These are phyloP conservation scores for Sprattus sprattus DNA, from an alignment of 2,113 vertebrate genomes.

Conservation along the genomic window DNA sequence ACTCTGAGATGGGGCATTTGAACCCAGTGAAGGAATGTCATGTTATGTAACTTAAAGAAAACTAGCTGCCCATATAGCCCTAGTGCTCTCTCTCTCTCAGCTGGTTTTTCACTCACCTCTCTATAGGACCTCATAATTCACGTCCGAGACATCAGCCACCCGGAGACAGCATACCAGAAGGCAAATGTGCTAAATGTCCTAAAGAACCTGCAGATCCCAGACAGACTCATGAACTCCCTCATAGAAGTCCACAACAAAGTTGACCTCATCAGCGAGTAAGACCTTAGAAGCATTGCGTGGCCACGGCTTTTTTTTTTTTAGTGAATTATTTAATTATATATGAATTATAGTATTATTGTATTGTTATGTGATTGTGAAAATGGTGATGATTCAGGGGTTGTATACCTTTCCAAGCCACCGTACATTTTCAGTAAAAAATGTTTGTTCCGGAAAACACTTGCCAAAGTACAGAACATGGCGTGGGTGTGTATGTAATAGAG, in stretches of 20 bases:
- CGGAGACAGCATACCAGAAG: conserved; percentile 84
- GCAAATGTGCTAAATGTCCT: conserved; percentile 82
- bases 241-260: conserved; percentile 94
- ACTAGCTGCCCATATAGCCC: no score
- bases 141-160: conserved; percentile 89
- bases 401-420: no score
- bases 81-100: not conserved
- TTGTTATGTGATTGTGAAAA: no score
- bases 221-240: conserved; percentile 74
- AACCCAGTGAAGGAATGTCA: no score
- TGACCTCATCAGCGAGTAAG: conserved; percentile 83
- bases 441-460: not conserved
- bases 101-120: not conserved
- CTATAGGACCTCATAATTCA: conserved; percentile 87
- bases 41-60: not conserved
- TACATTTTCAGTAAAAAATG: not conserved
- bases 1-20: no score
- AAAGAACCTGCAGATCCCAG: conserved; percentile 76
- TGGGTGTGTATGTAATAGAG: not conserved
- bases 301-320: not conserved
- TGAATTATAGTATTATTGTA: no score
- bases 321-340: no score
- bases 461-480: not conserved
- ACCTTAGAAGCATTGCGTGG: not conserved
- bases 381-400: no score